Percentiles rank a stretch among this genome's conserved stretches.
These are phyloP conservation scores for Leucoraja ocellata DNA, from an alignment of 2,797 vertebrate species.

Conservation along the genomic window DNA sequence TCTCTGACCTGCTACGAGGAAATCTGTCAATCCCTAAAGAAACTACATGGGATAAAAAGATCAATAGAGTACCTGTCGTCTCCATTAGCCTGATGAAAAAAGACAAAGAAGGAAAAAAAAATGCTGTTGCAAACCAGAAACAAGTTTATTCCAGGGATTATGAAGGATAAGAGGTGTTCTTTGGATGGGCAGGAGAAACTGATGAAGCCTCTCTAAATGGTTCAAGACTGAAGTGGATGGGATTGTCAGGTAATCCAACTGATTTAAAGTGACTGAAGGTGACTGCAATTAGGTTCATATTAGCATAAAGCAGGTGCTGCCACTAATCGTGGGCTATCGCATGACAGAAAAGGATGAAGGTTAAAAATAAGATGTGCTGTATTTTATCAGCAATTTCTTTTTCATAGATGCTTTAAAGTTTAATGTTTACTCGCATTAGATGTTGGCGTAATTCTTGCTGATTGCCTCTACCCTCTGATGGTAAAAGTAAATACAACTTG, in stretches of 20 bases:
- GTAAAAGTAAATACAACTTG: slow-evolving; percentile 7
- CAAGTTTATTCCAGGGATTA: slow-evolving; percentile 80
- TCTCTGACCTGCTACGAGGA: slow-evolving; percentile 65
- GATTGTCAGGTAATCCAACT: slow-evolving; percentile 70
- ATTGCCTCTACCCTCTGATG: background rate
- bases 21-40: slow-evolving; percentile 70
- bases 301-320: slow-evolving; percentile 62
- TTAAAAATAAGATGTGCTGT: slow-evolving; percentile 8
- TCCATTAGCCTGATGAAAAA: slow-evolving; percentile 90
- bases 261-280: slow-evolving; percentile 63
- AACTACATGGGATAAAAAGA: slow-evolving; percentile 64
- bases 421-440: slow-evolving; percentile 18
- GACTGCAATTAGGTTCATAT: slow-evolving; percentile 69
- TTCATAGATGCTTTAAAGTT: slow-evolving; percentile 19
- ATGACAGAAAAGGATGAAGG: background rate
- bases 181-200: slow-evolving; percentile 61
- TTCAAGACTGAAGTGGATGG: slow-evolving; percentile 62
- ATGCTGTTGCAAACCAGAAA: slow-evolving; percentile 62
- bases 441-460: background rate
- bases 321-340: slow-evolving; percentile 54
- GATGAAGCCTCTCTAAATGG: slow-evolving; percentile 63
- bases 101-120: slow-evolving; percentile 55
- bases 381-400: slow-evolving; percentile 3
- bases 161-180: slow-evolving; percentile 63
- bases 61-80: slow-evolving; percentile 79